Percentiles rank a stretch among this genome's conserved stretches.
These are phyloP conservation scores for Alentia gelatinosa DNA, from an alignment of 2,888 invertebrate genomes.

Conservation along the genomic window DNA sequence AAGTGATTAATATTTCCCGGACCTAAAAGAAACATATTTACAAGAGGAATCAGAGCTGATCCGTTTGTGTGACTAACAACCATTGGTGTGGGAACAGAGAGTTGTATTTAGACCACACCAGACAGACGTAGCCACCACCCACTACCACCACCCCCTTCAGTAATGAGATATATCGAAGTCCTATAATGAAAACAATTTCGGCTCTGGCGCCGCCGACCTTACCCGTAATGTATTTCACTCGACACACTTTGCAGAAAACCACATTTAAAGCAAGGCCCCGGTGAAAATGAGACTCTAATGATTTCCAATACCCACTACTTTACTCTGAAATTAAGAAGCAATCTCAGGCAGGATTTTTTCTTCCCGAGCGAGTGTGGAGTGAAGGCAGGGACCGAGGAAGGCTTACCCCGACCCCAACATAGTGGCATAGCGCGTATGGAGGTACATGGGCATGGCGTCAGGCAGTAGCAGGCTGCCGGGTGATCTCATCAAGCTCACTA, in stretches of 20 bases:
- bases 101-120: too few species aligned
- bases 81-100: too few species aligned
- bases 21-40: too few species aligned
- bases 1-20: too few species aligned
- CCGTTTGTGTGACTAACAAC: too few species aligned
- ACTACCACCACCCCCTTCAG: neutral
- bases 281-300: slow-evolving; percentile 37
- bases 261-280: neutral
- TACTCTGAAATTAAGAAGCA: slow-evolving; percentile 38
- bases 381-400: neutral
- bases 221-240: neutral
- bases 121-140: too few species aligned
- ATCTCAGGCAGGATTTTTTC: neutral
- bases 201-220: neutral
- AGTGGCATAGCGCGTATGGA: neutral
- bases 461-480: neutral
- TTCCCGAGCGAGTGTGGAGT: neutral
- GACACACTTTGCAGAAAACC: slow-evolving; percentile 35
- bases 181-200: slow-evolving; percentile 37
- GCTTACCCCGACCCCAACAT: neutral
- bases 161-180: slow-evolving; percentile 43
- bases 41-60: too few species aligned
- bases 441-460: neutral
- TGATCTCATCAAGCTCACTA: neutral
- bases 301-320: slow-evolving; percentile 47